A percentile compares a stretch with the other conserved stretches of the same genome.
Evolutionary conservation across 2,888 invertebrate species (phyloP).

Genomic region (Cylloceria caligata): DNA sequence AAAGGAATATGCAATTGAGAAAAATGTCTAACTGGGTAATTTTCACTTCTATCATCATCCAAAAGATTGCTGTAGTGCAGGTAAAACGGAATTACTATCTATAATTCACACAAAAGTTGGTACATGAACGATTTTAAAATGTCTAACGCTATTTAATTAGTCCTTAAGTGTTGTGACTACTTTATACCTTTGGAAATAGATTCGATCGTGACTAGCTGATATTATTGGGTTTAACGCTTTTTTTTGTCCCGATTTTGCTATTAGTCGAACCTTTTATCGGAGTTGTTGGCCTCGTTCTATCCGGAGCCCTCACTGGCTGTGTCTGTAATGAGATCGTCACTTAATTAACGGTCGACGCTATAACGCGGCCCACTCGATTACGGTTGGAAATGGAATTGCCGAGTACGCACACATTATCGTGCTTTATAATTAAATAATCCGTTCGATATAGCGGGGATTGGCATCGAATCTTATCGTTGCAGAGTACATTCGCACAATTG

Average conservation of each 20-base stretch:
- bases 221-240: constrained; percentile 1
- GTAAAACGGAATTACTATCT: too few species aligned
- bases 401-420: constrained; percentile 31
- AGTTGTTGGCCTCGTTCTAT: constrained; percentile 19
- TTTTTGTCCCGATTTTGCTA: background rate
- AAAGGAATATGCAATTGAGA: too few species aligned
- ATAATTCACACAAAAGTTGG: too few species aligned
- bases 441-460: constrained; percentile 19
- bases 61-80: too few species aligned
- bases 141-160: background rate
- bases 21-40: too few species aligned
- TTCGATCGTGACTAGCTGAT: background rate
- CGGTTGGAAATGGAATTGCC: constrained; percentile 38
- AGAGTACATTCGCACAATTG: background rate
- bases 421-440: constrained; percentile 61
- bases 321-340: constrained; percentile 41
- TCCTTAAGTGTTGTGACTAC: background rate
- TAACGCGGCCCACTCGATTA: constrained; percentile 36
- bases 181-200: background rate
- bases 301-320: background rate
- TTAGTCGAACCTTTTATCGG: constrained; percentile 1
- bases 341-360: constrained; percentile 11
- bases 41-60: too few species aligned
- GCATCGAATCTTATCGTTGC: constrained; percentile 57
- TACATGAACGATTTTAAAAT: background rate